Conservation (phyloP, 2,888 invertebrate genomes). For the Agelastica alni region DNA sequence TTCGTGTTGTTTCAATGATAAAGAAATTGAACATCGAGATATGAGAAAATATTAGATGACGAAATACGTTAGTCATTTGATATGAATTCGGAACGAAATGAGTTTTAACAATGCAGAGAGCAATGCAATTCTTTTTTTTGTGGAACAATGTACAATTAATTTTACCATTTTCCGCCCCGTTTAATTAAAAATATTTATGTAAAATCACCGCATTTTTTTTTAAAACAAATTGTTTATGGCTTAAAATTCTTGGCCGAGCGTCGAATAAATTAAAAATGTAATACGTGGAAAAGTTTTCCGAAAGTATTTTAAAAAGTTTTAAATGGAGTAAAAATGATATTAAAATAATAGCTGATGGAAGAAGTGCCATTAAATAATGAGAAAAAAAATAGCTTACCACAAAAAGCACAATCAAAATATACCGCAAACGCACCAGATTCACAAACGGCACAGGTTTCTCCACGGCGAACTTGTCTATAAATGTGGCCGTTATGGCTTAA, state of each 20-base stretch:
- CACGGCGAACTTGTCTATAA: conserved; percentile 48
- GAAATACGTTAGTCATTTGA: conserved; percentile 23
- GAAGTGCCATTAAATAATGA: conserved; percentile 4
- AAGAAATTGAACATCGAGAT: conserved; percentile 14
- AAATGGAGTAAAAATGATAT: conserved; percentile 22
- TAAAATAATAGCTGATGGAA: conserved; percentile 15
- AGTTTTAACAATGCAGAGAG: conserved; percentile 37
- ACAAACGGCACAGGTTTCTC: conserved; percentile 42
- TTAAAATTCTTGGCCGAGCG: conserved; percentile 28
- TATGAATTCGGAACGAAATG: conserved; percentile 30
- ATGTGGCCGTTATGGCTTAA: conserved; percentile 52
- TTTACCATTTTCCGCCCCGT: conserved; percentile 33
- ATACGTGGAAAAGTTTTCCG: conserved; percentile 23
- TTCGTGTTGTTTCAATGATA: conserved; percentile 5
- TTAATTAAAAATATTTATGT: conserved; percentile 39
- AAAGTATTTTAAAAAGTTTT: conserved; percentile 28
- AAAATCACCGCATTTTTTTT: conserved; percentile 35
- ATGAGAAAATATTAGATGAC: conserved; percentile 14
- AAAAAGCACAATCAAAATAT: conserved; percentile 43
- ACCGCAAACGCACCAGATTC: conserved; percentile 32
- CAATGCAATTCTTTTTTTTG: conserved; percentile 31
- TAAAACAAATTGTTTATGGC: conserved; percentile 40
- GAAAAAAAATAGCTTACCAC: conserved; percentile 30
- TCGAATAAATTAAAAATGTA: conserved; percentile 23
- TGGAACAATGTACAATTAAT: conserved; percentile 38